These are phyloP conservation scores for Paramuricea clavata DNA, from an alignment of 92 coral and sea anemone genomes.

Conservation along the genomic window DNA sequence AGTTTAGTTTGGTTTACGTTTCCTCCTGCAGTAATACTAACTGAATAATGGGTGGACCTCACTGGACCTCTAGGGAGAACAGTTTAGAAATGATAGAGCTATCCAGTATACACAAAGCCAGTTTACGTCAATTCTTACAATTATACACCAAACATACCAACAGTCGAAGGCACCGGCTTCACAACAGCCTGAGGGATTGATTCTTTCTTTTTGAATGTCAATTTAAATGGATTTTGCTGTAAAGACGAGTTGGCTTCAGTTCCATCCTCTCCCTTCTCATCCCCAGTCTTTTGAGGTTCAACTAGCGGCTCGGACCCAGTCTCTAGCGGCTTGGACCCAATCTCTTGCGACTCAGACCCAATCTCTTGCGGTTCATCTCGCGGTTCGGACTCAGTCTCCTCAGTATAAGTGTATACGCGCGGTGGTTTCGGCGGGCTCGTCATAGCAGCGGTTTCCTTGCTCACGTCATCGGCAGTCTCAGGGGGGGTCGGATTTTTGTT, in stretches of 20 bases:
- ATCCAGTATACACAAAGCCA: not conserved
- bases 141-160: not conserved
- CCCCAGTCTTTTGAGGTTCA: not conserved
- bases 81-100: too few species aligned
- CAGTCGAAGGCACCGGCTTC: slow-evolving; percentile 19
- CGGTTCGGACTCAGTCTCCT: not conserved
- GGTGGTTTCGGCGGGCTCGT: slow-evolving; percentile 49
- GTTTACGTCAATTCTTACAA: not conserved
- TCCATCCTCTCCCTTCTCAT: not conserved
- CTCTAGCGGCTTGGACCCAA: not conserved
- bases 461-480: slow-evolving; percentile 1
- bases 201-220: slow-evolving; percentile 39
- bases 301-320: not conserved
- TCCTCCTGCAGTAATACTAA: too few species aligned
- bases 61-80: too few species aligned
- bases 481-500: slow-evolving; percentile 42
- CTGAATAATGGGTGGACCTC: too few species aligned
- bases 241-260: not conserved
- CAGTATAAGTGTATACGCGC: slow-evolving; percentile 25
- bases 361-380: not conserved
- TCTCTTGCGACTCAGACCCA: not conserved
- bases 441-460: not conserved
- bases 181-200: slow-evolving; percentile 28
- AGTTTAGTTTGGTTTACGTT: too few species aligned
- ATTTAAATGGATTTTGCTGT: slow-evolving; percentile 46